These are phyloP conservation scores for Lithophane socia DNA, from an alignment of 2,888 invertebrate species.

Conservation along the genomic window DNA sequence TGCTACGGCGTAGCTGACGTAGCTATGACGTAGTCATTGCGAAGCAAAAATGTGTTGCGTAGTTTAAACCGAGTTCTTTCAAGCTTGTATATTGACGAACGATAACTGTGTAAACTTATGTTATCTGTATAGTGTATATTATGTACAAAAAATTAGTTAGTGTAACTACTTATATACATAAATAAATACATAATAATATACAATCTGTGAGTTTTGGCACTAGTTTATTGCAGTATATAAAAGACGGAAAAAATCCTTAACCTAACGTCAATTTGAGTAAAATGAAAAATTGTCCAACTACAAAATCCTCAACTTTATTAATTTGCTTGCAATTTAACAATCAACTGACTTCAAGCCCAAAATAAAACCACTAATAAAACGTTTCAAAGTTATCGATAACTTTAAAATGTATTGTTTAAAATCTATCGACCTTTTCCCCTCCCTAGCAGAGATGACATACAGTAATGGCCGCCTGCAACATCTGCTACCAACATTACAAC, in stretches of 20 bases:
- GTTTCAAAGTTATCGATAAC: conserved; percentile 6
- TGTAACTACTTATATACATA: background rate
- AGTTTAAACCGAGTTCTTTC: no score
- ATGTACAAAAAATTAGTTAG: background rate
- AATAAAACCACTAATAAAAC: no score
- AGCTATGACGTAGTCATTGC: background rate
- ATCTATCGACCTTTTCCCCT: conserved; percentile 55
- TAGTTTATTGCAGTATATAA: background rate
- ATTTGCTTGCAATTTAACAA: no score
- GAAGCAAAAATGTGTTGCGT: background rate
- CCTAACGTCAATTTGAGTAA: no score
- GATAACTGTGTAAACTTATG: background rate
- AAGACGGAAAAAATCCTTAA: no score
- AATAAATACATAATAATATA: background rate
- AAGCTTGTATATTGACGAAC: no score
- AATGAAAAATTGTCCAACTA: no score
- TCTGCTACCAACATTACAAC: conserved; percentile 84
- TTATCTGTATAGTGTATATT: background rate
- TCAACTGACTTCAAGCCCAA: no score
- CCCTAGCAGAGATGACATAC: conserved; percentile 86
- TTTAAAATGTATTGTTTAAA: conserved; percentile 10
- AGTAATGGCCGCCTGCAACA: conserved; percentile 86
- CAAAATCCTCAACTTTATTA: no score
- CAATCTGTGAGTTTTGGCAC: background rate
- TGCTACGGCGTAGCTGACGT: conserved; percentile 13